Base-by-base conservation (phyloP, 2,888 invertebrate genomes). In the Tuberolachnus salignus region DNA sequence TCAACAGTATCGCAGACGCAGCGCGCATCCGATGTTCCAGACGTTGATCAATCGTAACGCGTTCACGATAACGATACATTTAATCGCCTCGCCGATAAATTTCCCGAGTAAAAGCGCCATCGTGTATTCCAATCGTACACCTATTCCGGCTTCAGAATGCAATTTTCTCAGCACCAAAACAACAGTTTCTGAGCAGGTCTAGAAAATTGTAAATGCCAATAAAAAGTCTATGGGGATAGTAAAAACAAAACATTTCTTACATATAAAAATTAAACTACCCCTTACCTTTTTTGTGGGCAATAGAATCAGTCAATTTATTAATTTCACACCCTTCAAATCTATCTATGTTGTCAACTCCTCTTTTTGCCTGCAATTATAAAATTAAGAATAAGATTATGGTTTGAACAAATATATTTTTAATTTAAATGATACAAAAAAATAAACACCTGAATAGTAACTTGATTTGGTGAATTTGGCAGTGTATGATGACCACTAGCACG, bases 401-500 rank as follows among this genome's bases (percentile, higher is more conserved):
- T 59, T 34, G 10, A 72, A 34, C 21, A 51, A 34, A 10, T 9
- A 34, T 34, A 16, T 4, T 46, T 49, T 1, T 14, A 19, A 61
- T 44, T 44, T 6, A 1, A 44, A 46, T 59, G 21, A 59, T 59
- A 13, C 3, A 19, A 9, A 3, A 49, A 72, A 14, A 42, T 3
- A 34, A 4, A 42, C 67, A 78, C 78, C 34, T 78, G 78, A 21
- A 42, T 59, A 55, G 69, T 71, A 55, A n/a, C 55, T 67, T 66
- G 71, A 63, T 80, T 82, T 2, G 84, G 84, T 19, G 84, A 84
- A 80, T 84, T 84, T 9, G 83, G 83, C 19, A 83, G 84, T 4
- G 84, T 84, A 34, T 70, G 64, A 51, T 78, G 78, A 34, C 78
- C 78, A 66, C 67, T 66, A 19, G 75, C 75, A 9, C 59, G 67